Conservation (phyloP, 2,888 invertebrate species). For the Papilio demoleus region DNA sequence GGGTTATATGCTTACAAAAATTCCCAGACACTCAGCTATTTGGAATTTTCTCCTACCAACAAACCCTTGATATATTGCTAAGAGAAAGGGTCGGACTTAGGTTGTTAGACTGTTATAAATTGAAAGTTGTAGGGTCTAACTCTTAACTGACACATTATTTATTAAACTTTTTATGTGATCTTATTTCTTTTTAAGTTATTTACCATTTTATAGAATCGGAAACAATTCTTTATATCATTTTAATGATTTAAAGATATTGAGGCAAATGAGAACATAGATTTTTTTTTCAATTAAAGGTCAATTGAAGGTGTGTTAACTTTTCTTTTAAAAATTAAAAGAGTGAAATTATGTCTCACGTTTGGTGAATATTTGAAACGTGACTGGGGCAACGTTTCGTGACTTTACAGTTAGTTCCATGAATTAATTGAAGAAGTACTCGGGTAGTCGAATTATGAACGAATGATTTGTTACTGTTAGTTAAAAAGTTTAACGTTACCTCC, state of each 20-base stretch:
- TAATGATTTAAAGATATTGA: no score
- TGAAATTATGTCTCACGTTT: neutral
- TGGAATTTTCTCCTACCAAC: neutral
- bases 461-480: no score
- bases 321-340: neutral
- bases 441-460: neutral
- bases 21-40: neutral
- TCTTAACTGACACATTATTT: neutral
- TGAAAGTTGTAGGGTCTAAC: neutral
- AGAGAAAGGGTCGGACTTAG: neutral
- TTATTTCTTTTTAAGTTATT: neutral
- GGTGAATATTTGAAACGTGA: constrained; percentile 20
- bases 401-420: neutral
- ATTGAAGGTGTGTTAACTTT: no score
- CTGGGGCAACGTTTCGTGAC: constrained; percentile 6
- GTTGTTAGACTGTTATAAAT: constrained; percentile 10
- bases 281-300: no score
- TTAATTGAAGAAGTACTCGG: constrained; percentile 5
- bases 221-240: no score
- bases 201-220: no score
- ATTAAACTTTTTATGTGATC: neutral
- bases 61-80: neutral
- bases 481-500: no score
- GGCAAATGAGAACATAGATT: no score
- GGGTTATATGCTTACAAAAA: neutral